A percentile compares a stretch with the other conserved stretches of the same genome.
Conservation (phyloP, 92 coral and sea anemone species). For the Phenganax subtilis region DNA sequence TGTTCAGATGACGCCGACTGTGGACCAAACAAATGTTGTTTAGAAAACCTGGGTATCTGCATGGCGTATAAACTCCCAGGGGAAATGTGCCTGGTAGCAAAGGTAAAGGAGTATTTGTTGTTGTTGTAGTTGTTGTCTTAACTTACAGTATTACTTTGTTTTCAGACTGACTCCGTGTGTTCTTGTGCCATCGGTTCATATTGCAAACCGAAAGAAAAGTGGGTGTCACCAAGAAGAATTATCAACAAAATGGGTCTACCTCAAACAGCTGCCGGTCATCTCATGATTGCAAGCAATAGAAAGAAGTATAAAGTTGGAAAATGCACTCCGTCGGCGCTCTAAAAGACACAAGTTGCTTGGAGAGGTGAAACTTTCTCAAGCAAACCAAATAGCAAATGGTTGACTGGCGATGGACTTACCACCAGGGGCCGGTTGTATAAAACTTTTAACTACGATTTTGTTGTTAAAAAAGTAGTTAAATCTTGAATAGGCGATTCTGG, state of each 20-base stretch:
- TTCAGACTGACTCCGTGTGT: constrained; percentile 15
- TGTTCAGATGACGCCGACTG: constrained; percentile 33
- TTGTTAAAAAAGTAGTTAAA: too few species aligned
- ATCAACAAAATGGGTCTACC: constrained; percentile 36
- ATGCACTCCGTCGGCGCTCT: constrained; percentile 22
- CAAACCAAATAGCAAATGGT: too few species aligned
- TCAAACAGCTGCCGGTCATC: constrained; percentile 4
- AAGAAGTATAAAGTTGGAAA: constrained; percentile 28
- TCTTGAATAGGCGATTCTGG: too few species aligned
- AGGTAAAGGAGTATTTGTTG: neutral
- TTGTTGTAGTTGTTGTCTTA: neutral
- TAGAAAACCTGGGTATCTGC: constrained; percentile 60
- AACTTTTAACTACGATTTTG: too few species aligned
- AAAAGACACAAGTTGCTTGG: neutral
- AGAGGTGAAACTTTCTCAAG: too few species aligned
- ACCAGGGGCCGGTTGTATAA: too few species aligned
- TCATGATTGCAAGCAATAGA: constrained; percentile 1
- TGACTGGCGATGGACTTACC: too few species aligned
- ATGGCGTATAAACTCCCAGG: constrained; percentile 50
- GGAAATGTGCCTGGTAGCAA: constrained; percentile 56
- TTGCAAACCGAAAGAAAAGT: constrained; percentile 17
- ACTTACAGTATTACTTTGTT: neutral
- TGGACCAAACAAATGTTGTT: constrained; percentile 44
- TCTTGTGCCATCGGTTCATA: constrained; percentile 26
- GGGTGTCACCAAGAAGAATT: constrained; percentile 29